Evolutionary conservation across 2,113 vertebrate species (phyloP), one percentile per base, ranked within the genome.

Genomic region (Anser cygnoides): DNA sequence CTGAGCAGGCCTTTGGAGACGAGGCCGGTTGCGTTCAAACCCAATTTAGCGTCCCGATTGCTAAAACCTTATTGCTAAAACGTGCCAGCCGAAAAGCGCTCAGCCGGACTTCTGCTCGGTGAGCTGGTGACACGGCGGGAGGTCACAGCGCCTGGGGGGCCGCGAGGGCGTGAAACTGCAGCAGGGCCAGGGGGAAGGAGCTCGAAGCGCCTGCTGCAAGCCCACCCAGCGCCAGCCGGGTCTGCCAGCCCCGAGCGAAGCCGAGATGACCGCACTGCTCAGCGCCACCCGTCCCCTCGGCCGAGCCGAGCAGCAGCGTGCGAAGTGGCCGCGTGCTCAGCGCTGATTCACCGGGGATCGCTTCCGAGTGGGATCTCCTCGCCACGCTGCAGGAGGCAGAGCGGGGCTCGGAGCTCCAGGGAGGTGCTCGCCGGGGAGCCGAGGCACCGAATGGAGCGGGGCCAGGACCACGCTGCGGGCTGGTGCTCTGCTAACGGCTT

Each of bases 391-490:
- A 39, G 50, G 0, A n/a, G 86, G 66, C 87, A 87, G 76, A 55
- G 63, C 0, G 0, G 59, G 39, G 63, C 76, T 62, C 18, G 3
- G 41, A 46, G 26, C 25, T 59, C 43, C 37, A 54, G 82, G 31
- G 12, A 6, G n/a, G 75, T 13, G 50, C 66, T 76, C 46, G 0
- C 79, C 17, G 58, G 26, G 86, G 46, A 41, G 21, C 39, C 23
- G 50, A 39, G 49, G 22, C 43, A 41, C 2, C 46, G 29, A 4
- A 13, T 21, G 46, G 74, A 0, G 11, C 28, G 13, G 33, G 31
- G 55, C 43, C 2, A 2, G 65, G 59, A 59, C 25, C 72, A 76
- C 0, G 1, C 31, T 11, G 18, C 10, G 31, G 16, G 10, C 44
- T 57, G 59, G 10, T 65, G 58, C 37, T 62, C 71, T 79, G 52